A percentile compares a stretch with the other conserved stretches of the same genome.
phyloP scores from a whole-genome alignment of 2,797 vertebrate genomes.

The Phrynocephalus forsythii region DNA sequence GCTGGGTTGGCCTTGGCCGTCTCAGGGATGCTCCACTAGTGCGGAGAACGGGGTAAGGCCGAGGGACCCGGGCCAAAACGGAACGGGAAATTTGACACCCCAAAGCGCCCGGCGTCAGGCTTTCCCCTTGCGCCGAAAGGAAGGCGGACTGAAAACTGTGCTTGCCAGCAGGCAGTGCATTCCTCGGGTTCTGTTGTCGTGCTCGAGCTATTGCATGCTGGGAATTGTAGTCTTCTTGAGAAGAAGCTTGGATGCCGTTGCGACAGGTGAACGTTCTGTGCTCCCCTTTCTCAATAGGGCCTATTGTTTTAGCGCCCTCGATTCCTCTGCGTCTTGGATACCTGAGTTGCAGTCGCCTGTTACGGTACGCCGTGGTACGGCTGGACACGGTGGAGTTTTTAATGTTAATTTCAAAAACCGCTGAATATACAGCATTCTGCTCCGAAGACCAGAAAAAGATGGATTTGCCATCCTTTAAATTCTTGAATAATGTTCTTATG shows the following conservation, averaged over 20 bases:
- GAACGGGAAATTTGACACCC: neutral
- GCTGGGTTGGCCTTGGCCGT: neutral
- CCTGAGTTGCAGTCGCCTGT: neutral
- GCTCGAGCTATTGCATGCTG: neutral
- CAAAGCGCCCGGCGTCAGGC: neutral
- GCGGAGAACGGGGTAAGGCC: rapidly evolving
- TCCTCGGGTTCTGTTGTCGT: neutral
- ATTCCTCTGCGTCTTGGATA: too few species aligned
- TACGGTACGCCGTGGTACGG: neutral
- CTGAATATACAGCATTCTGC: neutral
- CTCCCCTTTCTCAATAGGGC: neutral
- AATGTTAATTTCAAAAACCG: neutral
- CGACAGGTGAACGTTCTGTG: neutral
- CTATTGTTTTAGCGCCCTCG: neutral
- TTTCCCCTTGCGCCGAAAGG: neutral
- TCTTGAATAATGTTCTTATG: neutral
- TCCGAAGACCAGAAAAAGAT: neutral
- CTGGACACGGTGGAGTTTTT: neutral
- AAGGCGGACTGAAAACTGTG: constrained; percentile 53
- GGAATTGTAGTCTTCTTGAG: constrained; percentile 21
- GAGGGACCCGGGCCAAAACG: neutral
- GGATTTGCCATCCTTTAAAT: neutral
- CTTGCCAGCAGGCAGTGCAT: neutral
- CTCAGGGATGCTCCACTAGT: too few species aligned
- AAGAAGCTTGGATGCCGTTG: neutral